A percentile compares a stretch with the other conserved stretches of the same genome.
Conservation (phyloP, 2,888 invertebrate species). For the Drosophila meridiana region DNA sequence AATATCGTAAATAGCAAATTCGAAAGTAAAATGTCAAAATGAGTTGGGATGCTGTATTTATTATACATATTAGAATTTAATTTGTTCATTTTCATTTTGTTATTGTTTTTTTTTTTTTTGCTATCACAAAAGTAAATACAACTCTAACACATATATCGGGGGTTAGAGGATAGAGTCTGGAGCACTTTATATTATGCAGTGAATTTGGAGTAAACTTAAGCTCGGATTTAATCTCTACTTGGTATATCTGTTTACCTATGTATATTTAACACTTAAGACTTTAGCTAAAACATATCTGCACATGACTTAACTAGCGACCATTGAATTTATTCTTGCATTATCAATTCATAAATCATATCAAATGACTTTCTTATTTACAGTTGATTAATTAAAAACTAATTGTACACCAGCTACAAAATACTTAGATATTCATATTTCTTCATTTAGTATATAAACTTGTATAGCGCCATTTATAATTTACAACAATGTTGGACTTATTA, state of each 20-base stretch:
- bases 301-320: slow-evolving; percentile 32
- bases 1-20: slow-evolving; percentile 58
- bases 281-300: slow-evolving; percentile 54
- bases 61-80: slow-evolving; percentile 40
- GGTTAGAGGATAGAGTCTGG: slow-evolving; percentile 31
- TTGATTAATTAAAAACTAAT: slow-evolving; percentile 42
- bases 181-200: slow-evolving; percentile 32
- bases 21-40: slow-evolving; percentile 41
- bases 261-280: slow-evolving; percentile 72
- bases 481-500: slow-evolving; percentile 35
- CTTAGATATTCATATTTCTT: slow-evolving; percentile 13
- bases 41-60: slow-evolving; percentile 32
- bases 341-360: slow-evolving; percentile 68
- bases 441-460: slow-evolving; percentile 5
- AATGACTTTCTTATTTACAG: slow-evolving; percentile 72
- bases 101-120: slow-evolving; percentile 58
- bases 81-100: slow-evolving; percentile 67
- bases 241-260: slow-evolving; percentile 63
- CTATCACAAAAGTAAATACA: slow-evolving; percentile 78
- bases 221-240: slow-evolving; percentile 60
- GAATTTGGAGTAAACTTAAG: slow-evolving; percentile 39
- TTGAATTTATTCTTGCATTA: slow-evolving; percentile 33
- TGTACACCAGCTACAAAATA: slow-evolving; percentile 42
- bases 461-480: slow-evolving; percentile 36
- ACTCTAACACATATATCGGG: slow-evolving; percentile 55